These are phyloP conservation scores for Anas bahamensis DNA, from an alignment of 2,797 vertebrate species.

Conservation along the genomic window DNA sequence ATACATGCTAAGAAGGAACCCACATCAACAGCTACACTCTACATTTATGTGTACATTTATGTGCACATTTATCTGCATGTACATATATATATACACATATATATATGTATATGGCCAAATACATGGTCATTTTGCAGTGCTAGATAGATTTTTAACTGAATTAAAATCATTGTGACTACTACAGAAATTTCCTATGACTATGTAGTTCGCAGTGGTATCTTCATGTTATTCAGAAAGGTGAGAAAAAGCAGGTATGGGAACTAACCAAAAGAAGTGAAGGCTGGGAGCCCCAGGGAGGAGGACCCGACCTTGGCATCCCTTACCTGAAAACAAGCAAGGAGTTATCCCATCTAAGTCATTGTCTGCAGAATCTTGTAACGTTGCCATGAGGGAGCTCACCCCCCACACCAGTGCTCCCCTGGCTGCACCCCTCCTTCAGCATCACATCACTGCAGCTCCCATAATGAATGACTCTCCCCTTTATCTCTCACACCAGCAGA, in stretches of 20 bases:
- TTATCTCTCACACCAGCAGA: background rate
- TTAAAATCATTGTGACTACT: background rate
- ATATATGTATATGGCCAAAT: background rate
- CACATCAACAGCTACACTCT: background rate
- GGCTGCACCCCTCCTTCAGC: background rate
- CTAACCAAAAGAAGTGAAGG: background rate
- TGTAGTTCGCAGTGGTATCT: background rate
- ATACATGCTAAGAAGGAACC: background rate
- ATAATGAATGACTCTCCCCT: background rate
- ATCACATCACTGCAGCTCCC: background rate
- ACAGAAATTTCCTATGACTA: background rate
- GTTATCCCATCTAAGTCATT: background rate
- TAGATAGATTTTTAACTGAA: background rate
- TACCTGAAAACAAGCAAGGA: background rate
- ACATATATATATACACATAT: background rate
- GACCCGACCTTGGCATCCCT: background rate
- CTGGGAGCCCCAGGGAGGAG: background rate
- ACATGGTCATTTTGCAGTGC: background rate
- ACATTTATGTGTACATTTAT: no score
- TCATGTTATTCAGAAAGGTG: background rate
- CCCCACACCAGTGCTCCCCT: background rate
- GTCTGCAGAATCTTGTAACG: accelerated
- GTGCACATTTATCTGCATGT: no score
- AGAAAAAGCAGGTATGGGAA: background rate
- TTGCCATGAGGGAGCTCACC: background rate